phyloP scores from a whole-genome alignment of 2,113 vertebrate species.

The Oplegnathus fasciatus region DNA sequence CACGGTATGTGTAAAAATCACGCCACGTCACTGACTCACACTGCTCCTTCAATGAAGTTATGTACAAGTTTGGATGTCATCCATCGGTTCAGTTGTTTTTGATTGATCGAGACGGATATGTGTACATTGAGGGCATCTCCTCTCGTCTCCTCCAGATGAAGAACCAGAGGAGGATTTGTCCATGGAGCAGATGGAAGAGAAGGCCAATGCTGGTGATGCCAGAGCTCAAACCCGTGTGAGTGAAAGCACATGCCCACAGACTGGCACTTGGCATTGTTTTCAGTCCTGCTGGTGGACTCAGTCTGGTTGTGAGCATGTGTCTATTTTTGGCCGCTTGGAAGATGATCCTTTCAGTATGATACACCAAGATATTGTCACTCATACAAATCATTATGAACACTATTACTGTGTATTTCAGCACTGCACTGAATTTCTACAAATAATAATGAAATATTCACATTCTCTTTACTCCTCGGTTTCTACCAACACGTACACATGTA shows the following conservation, averaged over 20 bases:
- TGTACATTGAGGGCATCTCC: neutral
- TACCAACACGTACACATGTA: neutral
- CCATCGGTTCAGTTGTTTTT: neutral
- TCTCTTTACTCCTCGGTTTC: neutral
- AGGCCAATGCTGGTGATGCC: constrained; percentile 90
- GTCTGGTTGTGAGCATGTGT: constrained; percentile 43
- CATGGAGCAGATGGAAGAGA: constrained; percentile 89
- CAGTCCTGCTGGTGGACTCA: constrained; percentile 44
- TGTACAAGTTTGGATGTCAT: neutral
- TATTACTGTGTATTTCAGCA: constrained; percentile 9
- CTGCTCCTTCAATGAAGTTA: neutral
- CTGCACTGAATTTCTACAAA: neutral
- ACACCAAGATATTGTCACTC: constrained; percentile 13
- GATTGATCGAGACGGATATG: neutral
- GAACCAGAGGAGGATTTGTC: constrained; percentile 82
- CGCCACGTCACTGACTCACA: neutral
- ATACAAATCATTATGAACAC: constrained; percentile 24
- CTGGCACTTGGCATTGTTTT: constrained; percentile 61
- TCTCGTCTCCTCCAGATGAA: constrained; percentile 75
- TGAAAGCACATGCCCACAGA: constrained; percentile 28
- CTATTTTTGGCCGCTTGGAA: constrained; percentile 75
- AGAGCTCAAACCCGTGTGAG: constrained; percentile 92
- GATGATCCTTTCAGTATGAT: constrained; percentile 63
- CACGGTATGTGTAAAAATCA: neutral
- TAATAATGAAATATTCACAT: constrained; percentile 8